phyloP scores from a whole-genome alignment of 2,113 vertebrate genomes.

The Ochotona curzoniae region DNA sequence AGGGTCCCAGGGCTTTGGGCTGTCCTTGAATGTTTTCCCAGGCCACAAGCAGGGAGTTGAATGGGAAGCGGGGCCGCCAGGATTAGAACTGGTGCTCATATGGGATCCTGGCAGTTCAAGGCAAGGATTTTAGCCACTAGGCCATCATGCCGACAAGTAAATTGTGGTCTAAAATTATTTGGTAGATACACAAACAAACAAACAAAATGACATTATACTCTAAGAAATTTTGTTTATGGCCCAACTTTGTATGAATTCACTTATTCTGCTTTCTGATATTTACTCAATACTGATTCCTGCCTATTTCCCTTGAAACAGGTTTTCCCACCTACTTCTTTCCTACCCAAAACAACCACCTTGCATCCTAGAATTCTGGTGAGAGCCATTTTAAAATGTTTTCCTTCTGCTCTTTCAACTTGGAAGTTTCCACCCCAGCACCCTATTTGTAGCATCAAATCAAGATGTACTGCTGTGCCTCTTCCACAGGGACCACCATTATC shows the following conservation, averaged over 20 bases:
- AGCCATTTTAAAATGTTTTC: neutral
- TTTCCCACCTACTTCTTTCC: neutral
- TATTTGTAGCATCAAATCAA: neutral
- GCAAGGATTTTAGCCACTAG: too few species aligned
- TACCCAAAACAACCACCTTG: neutral
- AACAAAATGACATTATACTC: neutral
- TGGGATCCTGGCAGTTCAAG: too few species aligned
- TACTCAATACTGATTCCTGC: neutral
- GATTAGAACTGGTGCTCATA: too few species aligned
- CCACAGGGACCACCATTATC: rapidly evolving
- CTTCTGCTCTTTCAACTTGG: neutral
- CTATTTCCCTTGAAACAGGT: neutral
- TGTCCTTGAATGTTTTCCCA: too few species aligned
- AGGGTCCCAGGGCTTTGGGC: too few species aligned
- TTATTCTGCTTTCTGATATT: neutral
- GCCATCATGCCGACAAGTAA: too few species aligned
- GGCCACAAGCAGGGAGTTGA: too few species aligned
- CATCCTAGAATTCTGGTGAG: neutral
- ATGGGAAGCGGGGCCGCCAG: too few species aligned
- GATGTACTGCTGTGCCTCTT: neutral
- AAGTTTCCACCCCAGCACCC: rapidly evolving
- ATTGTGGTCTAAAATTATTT: neutral
- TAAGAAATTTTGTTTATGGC: neutral
- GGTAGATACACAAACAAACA: neutral
- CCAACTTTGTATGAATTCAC: neutral